Conservation (phyloP, 2,888 invertebrate genomes). For the Hirtodrosophila histrioides region DNA sequence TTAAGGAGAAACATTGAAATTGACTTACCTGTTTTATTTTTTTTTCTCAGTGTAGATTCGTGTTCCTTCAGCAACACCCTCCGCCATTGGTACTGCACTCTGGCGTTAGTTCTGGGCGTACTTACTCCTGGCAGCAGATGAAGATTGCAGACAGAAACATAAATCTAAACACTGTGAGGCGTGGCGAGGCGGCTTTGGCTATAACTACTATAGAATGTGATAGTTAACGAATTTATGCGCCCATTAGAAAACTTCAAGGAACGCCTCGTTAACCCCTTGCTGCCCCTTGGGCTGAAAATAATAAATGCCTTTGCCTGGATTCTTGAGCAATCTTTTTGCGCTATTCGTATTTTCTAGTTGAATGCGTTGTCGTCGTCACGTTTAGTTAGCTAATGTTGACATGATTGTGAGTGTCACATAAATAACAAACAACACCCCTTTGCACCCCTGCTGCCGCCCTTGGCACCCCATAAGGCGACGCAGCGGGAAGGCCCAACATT, state of each 20-base stretch:
- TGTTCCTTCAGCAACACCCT: constrained; percentile 1
- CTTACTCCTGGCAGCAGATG: constrained; percentile 1
- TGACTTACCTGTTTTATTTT: too few relatives aligned
- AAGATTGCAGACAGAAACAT: constrained; percentile 16
- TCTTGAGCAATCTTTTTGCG: constrained; percentile 1
- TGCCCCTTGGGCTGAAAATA: background rate
- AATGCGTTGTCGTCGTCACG: constrained; percentile 45
- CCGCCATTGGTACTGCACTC: background rate
- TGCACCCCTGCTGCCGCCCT: constrained; percentile 33
- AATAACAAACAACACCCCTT: constrained; percentile 40
- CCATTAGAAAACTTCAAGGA: constrained; percentile 44
- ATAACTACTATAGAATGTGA: constrained; percentile 6
- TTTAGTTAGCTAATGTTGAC: constrained; percentile 43
- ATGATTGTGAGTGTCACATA: constrained; percentile 61
- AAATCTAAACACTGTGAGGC: constrained; percentile 35
- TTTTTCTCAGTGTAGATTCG: background rate
- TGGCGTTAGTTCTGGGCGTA: constrained; percentile 1
- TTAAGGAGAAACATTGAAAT: too few relatives aligned
- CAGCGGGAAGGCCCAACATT: constrained; percentile 38
- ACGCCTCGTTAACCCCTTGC: constrained; percentile 21
- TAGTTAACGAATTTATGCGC: constrained; percentile 51
- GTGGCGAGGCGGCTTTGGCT: constrained; percentile 2
- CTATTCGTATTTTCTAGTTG: constrained; percentile 53
- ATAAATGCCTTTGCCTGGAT: background rate
- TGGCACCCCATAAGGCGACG: constrained; percentile 20